Conservation (phyloP, 2,113 vertebrate species). For the Castor canadensis region DNA sequence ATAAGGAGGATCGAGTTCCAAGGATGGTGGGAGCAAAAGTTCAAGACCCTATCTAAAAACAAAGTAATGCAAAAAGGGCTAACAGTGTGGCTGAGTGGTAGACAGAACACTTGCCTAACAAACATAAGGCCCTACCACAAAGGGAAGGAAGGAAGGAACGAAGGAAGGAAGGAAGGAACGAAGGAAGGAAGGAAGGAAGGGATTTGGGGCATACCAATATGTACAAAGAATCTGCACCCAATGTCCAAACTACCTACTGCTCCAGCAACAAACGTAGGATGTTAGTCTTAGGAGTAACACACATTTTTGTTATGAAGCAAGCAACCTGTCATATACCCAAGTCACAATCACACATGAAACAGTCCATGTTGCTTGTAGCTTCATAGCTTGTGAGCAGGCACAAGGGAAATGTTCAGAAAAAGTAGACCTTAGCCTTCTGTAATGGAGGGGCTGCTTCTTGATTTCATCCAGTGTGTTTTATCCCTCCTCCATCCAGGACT, state of each 20-base stretch:
- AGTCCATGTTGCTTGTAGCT: neutral
- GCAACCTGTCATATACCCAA: conserved; percentile 26
- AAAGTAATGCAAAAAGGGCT: too few relatives aligned
- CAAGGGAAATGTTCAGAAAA: neutral
- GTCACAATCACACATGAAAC: conserved; percentile 34
- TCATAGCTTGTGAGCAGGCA: neutral
- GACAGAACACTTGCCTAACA: too few relatives aligned
- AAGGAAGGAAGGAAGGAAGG: too few relatives aligned
- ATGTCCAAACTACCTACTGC: neutral
- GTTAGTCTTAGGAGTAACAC: conserved; percentile 49
- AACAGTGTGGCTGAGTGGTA: too few relatives aligned
- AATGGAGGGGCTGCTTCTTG: conserved; percentile 27
- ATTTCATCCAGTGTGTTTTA: conserved; percentile 57
- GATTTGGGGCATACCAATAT: neutral
- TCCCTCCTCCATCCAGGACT: conserved; percentile 61
- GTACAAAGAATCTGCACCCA: conserved; percentile 5
- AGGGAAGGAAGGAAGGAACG: too few relatives aligned
- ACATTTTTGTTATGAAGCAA: conserved; percentile 13
- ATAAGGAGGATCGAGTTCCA: too few relatives aligned
- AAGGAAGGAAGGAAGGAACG: too few relatives aligned
- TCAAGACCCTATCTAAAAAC: too few relatives aligned
- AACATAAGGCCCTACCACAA: too few relatives aligned
- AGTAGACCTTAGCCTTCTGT: conserved; percentile 30
- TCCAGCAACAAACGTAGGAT: conserved; percentile 26
- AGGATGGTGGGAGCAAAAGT: too few relatives aligned